Base-by-base conservation (phyloP, 2,113 vertebrate species). In the Hyaena hyaena region DNA sequence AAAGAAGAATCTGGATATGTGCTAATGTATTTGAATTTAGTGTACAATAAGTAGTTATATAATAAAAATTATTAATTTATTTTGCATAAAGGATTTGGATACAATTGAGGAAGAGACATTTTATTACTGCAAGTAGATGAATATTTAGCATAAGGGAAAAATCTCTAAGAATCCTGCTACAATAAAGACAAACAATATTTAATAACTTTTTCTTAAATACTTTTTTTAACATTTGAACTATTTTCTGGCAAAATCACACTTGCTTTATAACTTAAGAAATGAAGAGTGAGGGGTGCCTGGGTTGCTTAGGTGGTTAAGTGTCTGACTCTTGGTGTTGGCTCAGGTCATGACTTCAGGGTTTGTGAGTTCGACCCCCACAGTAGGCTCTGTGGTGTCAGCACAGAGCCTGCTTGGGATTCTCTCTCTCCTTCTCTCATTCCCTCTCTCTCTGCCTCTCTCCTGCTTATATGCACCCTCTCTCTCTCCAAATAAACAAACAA, bases 11-110 rank as follows among this genome's bases (percentile, higher is more conserved):
- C 8, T 76, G 21, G 26, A 73, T 48, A 66, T 74, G 2, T 33
- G 10, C 5, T 58, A 45, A 71, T 74, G 12, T 55, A 39, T 48
- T 74, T 89, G 15, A 39, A 82, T 85, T 61, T 90, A 69, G 74
- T 55, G 87, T 90, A 58, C 0, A 81, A 10, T 83, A 69, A 61
- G 15, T 26, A 89, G 0, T 35, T 93, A 61, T 73, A 97, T 85
- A 97, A 96, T 5, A 1, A 95, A 66, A 65, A 16, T 33, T 96
- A 69, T 96, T 90, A 43, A 93, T 97, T 96, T 85, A 3, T 66
- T 96, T 96, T 79, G 31, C 77, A 6, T 69, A 84, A 66, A 88
- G 21, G 86, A 66, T 80, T 92, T 31, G 10, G 43, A 88, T 86
- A 93, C 55, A 82, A 63, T 71, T 86, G n/a, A 97, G 87, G 58